Evolutionary conservation across 1,140 invertebrate species (phyloP).

Genomic region (Platyura marginata): DNA sequence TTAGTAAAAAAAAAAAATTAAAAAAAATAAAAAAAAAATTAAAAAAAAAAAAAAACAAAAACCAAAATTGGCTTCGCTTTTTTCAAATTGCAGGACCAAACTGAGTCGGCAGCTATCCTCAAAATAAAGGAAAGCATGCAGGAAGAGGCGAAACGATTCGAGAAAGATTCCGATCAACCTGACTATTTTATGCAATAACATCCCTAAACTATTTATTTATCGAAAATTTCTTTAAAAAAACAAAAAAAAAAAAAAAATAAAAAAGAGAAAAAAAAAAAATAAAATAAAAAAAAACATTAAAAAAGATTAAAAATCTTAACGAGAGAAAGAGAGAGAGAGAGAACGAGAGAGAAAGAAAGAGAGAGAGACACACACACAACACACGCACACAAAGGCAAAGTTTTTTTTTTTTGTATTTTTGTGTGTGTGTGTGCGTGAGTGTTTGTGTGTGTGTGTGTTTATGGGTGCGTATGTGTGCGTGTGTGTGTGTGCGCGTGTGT

Average conservation of each 20-base stretch:
- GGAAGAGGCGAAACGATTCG: constrained; percentile 97
- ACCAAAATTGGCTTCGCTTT: not conserved
- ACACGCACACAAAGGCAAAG: no score
- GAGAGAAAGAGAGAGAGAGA: no score
- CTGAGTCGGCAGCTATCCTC: constrained; percentile 94
- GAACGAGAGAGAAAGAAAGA: no score
- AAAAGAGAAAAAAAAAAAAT: not conserved
- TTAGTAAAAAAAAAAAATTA: no score
- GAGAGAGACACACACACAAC: no score
- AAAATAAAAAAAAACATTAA: not conserved
- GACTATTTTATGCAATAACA: constrained; percentile 90
- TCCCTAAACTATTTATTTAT: not conserved
- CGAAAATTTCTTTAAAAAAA: not conserved
- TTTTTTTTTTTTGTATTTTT: no score
- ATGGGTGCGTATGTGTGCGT: no score
- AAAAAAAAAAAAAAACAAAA: not conserved
- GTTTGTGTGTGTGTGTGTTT: no score
- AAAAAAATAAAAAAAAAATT: no score
- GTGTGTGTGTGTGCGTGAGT: no score
- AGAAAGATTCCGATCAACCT: constrained; percentile 93
- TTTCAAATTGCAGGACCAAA: constrained; percentile 48
- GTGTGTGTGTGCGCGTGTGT: no score
- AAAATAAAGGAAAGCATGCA: constrained; percentile 99
- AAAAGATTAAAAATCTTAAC: no score
- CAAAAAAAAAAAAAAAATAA: not conserved